Base-by-base conservation (phyloP, 1,140 invertebrate genomes). In the Lordiphosa mommai region DNA sequence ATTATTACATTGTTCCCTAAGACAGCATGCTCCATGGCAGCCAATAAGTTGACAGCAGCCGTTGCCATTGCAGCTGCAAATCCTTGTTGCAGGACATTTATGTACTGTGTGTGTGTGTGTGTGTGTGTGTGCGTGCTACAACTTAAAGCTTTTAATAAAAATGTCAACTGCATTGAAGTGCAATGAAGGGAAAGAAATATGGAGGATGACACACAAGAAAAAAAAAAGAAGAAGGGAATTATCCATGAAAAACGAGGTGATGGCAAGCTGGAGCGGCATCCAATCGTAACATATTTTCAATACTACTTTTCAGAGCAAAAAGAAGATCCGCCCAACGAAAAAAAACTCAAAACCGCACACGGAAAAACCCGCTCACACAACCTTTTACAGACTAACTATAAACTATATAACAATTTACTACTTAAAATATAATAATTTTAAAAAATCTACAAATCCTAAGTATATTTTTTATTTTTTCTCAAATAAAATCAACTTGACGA, bases 121-220 rank as follows among this genome's bases (percentile, higher is more conserved):
- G 37, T 50, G 17, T 41, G 52, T 52, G 52, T 63, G 59, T 53
- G 49, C 49, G 14, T 56, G 36, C 36, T 69, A 84, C 77, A 84
- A 77, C 77, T 84, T 84, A 70, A 84, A 84, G 77, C 77, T 84
- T 84, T 84, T 84, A 84, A 84, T 84, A 84, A 85, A 84, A 84
- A 85, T 84, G 77, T 84, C 77, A 84, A 65, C 60, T 61, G 72
- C 72, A 84, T 85, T 66, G 72, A 77, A 84, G 79, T 61, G 72
- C 56, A 84, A 69, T 64, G 58, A 65, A 53, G 17, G 7, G 3
- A 23, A 23, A 23, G 20, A 63, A 38, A 40, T 9, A 53, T 55
- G 40, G 56, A 66, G 38, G 29, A 41, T 16, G 47, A 32, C 46
- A 43, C 43, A 23, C n/a, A 8, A 36, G 12, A 12, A 33, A 10